Evolutionary conservation across 2,113 vertebrate species (phyloP), one percentile per base, ranked within the genome.

Genomic region (Oreamnos americanus): DNA sequence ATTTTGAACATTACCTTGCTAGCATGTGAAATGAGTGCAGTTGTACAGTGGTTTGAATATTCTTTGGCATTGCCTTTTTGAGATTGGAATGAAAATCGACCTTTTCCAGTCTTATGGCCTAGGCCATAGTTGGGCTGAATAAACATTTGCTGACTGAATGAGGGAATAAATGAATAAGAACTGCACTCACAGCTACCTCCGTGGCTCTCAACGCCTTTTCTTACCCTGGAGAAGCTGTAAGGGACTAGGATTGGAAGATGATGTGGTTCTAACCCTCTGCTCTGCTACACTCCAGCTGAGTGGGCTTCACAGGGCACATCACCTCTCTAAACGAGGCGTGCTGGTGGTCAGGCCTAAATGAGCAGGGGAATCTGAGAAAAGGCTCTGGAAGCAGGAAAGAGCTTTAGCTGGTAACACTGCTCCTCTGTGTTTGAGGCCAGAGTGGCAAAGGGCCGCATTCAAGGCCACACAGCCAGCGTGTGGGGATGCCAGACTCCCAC

Each of bases 401-500:
- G 23, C 13, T 62, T 85, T 60, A n/a, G 28, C 13, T 47, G 53
- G 74, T 51, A n/a, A 55, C 53, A 49, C 36, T 49, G 23, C 21
- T 79, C 94, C 21, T 55, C 53, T 7, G 4, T n/a, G 39, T 28
- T 10, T 43, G 87, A 96, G 45, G 94, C 86, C 91, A 64, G 94
- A 78, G 55, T 86, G 64, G 90, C 58, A 92, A 49, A 49, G 83
- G 43, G 36, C 79, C 14, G 51, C 28, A 25, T 12, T 28, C 26
- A 51, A 89, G 81, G 67, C 94, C 94, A 95, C 95, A 96, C 39
- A 96, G 91, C 39, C 85, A 93, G 33, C 12, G 17, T 16, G 13
- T 7, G 33, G 83, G n/a, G 78, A 87, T 6, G 19, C 58, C 89
- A 87, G 82, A 53, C 30, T 26, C 60, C 5, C 10, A 21, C 2